Base-by-base conservation (phyloP, 2,888 invertebrate genomes). In the Lycocerus yunnanus region DNA sequence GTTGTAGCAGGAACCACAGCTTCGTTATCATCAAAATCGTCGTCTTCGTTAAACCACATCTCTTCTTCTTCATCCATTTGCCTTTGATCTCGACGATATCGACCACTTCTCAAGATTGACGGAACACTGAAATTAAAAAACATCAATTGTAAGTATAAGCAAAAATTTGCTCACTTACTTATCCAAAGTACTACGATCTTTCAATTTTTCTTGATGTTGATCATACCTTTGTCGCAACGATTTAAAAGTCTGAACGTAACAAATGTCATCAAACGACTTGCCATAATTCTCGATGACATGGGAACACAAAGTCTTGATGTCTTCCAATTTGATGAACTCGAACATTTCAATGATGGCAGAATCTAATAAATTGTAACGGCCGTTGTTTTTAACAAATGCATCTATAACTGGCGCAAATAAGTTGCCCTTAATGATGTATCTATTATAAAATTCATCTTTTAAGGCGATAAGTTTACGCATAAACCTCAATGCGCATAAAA, bases 301-400 rank as follows among this genome's bases (percentile, higher is more conserved):
- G 75, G 95, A 93, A 89, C 95, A 96, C 81, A 97, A 89, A 60
- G 94, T 93, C 88, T 96, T 96, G 76, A 97, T 95, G 86, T 97
- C 97, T 89, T 97, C 96, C 88, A 95, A 88, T 90, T 96, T 96
- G 80, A 99, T 97, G 88, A 97, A 99, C 89, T 99, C 99, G 89
- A 99, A 99, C 91, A 99, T 92, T 89, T 99, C 99, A 87, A 99
- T 91, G 87, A 99, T 96, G 80, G 99, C 99, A 21, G 99, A 99
- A 88, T 99, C 99, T 82, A 99, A 90, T 82, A 99, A 92, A 90
- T 99, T 99, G 89, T 99, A 99, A 84, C 98, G 93, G 84, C 97
- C 96, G 87, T 98, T 98, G 89, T 99, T 99, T 84, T 94, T 93
- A 83, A 96, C 93, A 88, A 99, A 98, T 80, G 98, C 96, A 87